phyloP scores from a whole-genome alignment of 2,797 vertebrate species.

The Anguilla marmorata region DNA sequence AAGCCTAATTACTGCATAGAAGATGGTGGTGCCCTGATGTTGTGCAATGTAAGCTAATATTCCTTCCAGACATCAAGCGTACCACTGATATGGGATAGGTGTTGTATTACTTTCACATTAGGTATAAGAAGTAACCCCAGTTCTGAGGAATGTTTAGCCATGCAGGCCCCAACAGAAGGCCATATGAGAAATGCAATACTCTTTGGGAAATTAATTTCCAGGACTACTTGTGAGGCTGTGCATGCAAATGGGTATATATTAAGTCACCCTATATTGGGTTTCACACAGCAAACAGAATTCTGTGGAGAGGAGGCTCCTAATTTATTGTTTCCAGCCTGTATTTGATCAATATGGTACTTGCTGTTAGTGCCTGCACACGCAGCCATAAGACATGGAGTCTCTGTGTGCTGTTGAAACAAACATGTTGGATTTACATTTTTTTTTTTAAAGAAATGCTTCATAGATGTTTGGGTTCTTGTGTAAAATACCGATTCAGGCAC shows the following conservation, averaged over 20 bases:
- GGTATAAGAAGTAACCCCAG: conserved; percentile 64
- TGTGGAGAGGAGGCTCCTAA: conserved; percentile 43
- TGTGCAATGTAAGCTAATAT: conserved; percentile 74
- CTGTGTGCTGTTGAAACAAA: neutral
- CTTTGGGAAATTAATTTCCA: conserved; percentile 78
- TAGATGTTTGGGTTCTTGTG: neutral
- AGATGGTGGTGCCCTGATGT: conserved; percentile 55
- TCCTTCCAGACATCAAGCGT: conserved; percentile 61
- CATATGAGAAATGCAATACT: conserved; percentile 77
- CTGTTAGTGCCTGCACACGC: neutral
- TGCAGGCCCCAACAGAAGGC: conserved; percentile 79
- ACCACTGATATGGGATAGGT: conserved; percentile 60
- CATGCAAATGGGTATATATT: conserved; percentile 52
- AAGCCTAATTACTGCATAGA: conserved; percentile 62
- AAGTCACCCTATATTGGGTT: conserved; percentile 54
- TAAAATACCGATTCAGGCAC: neutral
- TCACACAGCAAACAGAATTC: conserved; percentile 52
- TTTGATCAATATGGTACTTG: neutral
- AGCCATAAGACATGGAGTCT: neutral
- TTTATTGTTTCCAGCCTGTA: conserved; percentile 48
- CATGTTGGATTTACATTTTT: neutral
- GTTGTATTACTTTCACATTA: conserved; percentile 69
- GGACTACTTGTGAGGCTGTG: conserved; percentile 70
- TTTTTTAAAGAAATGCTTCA: neutral
- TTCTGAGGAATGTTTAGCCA: conserved; percentile 69